phyloP scores from a whole-genome alignment of 92 coral and sea anemone genomes.

The Zoanthus sociatus region DNA sequence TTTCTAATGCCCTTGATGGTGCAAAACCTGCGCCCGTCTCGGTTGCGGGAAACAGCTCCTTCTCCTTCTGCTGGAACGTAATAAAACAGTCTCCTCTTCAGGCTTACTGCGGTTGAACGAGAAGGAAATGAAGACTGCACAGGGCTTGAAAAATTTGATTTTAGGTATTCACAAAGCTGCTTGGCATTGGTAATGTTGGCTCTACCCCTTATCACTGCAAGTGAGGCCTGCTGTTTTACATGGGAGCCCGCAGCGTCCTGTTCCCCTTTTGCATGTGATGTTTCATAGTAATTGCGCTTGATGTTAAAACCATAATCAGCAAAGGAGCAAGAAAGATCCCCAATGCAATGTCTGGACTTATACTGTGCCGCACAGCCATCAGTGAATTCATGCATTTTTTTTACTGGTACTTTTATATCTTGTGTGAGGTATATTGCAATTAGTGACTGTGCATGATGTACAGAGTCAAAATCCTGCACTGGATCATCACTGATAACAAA shows the following conservation, averaged over 20 bases:
- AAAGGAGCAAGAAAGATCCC: too few relatives aligned
- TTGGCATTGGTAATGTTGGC: conserved; percentile 56
- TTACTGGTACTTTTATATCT: background rate
- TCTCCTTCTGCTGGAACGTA: conserved; percentile 56
- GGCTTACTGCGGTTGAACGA: conserved; percentile 45
- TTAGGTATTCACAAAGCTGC: conserved; percentile 49
- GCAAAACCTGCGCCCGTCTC: conserved; percentile 41
- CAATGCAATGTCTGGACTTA: too few relatives aligned
- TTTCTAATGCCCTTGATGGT: too few relatives aligned
- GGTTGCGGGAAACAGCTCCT: conserved; percentile 25
- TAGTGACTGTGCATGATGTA: too few relatives aligned
- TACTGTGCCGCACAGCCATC: too few relatives aligned
- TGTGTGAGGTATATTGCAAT: too few relatives aligned
- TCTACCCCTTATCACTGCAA: conserved; percentile 56
- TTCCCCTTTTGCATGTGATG: too few relatives aligned
- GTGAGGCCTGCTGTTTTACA: conserved; percentile 48
- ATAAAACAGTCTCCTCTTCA: conserved; percentile 54
- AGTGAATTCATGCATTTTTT: background rate
- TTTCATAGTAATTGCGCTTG: conserved; percentile 1
- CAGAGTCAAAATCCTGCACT: too few relatives aligned
- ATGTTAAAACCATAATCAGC: background rate
- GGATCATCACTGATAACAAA: too few relatives aligned
- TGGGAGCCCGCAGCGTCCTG: too few relatives aligned
- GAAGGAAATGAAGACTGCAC: conserved; percentile 49
- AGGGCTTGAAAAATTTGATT: conserved; percentile 38